A percentile compares a stretch with the other conserved stretches of the same genome.
phyloP scores from a whole-genome alignment of 2,797 vertebrate genomes.

The Chrosomus eos region DNA sequence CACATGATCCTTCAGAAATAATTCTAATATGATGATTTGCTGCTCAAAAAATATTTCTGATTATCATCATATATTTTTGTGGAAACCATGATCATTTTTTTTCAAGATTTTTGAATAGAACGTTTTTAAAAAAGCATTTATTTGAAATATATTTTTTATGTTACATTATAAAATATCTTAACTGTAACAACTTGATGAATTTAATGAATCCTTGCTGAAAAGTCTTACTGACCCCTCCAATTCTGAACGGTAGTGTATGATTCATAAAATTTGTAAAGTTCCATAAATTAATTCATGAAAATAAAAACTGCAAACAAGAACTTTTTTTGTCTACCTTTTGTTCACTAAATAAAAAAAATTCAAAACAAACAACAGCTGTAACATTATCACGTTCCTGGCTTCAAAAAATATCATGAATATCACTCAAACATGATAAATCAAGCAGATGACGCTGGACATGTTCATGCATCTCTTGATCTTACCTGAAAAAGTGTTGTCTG shows the following conservation, averaged over 20 bases:
- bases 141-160: too few species aligned
- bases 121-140: too few species aligned
- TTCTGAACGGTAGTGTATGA: background rate
- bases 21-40: too few species aligned
- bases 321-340: background rate
- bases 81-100: too few species aligned
- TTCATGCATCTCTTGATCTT: constrained; percentile 58
- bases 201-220: background rate
- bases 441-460: background rate
- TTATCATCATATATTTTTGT: too few species aligned
- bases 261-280: background rate
- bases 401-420: background rate
- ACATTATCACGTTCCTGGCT: background rate
- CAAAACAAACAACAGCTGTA: background rate
- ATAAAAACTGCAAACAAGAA: background rate
- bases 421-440: background rate
- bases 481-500: constrained; percentile 99
- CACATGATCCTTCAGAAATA: too few species aligned
- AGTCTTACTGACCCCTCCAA: background rate
- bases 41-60: too few species aligned
- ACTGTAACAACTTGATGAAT: background rate
- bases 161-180: too few species aligned
- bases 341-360: too few species aligned
- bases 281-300: background rate
- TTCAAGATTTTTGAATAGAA: too few species aligned